Percentiles rank a stretch among this genome's conserved stretches.
phyloP scores from a whole-genome alignment of 2,113 vertebrate genomes.

The Bostrychus sinensis region DNA sequence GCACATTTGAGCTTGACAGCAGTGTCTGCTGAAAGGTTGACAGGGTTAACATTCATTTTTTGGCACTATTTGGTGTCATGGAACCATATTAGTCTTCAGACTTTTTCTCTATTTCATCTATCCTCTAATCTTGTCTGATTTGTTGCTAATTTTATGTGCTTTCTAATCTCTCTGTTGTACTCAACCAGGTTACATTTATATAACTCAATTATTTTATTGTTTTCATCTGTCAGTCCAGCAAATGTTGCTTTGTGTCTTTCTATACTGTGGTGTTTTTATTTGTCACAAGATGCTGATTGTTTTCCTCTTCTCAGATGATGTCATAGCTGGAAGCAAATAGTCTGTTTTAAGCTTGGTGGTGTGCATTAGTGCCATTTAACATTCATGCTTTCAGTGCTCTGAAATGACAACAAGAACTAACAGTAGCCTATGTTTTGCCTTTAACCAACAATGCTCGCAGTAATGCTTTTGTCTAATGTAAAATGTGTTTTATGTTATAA shows the following conservation, averaged over 20 bases:
- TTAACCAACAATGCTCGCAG: conserved; percentile 54
- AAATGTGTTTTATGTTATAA: conserved; percentile 29
- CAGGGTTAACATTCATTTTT: conserved; percentile 16
- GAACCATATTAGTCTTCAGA: neutral
- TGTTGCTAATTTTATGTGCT: conserved; percentile 16
- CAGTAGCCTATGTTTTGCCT: conserved; percentile 25
- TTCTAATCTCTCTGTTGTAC: conserved; percentile 21
- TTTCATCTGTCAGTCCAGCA: conserved; percentile 35
- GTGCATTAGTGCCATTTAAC: conserved; percentile 60
- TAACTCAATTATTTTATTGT: conserved; percentile 31
- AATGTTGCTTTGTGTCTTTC: conserved; percentile 55
- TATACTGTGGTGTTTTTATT: conserved; percentile 61
- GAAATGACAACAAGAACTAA: conserved; percentile 31
- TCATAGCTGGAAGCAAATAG: conserved; percentile 47
- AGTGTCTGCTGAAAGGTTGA: conserved; percentile 18
- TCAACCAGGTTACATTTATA: conserved; percentile 11
- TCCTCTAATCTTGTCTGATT: neutral
- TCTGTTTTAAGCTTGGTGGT: conserved; percentile 42
- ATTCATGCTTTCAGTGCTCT: conserved; percentile 21
- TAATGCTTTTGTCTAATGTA: conserved; percentile 36
- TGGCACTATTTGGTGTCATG: conserved; percentile 8
- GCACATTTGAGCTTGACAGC: conserved; percentile 22
- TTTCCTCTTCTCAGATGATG: conserved; percentile 62
- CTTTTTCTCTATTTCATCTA: neutral
- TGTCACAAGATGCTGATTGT: conserved; percentile 70